Conservation (phyloP, 2,113 vertebrate genomes). For the Ptilorrhoa leucosticta region DNA sequence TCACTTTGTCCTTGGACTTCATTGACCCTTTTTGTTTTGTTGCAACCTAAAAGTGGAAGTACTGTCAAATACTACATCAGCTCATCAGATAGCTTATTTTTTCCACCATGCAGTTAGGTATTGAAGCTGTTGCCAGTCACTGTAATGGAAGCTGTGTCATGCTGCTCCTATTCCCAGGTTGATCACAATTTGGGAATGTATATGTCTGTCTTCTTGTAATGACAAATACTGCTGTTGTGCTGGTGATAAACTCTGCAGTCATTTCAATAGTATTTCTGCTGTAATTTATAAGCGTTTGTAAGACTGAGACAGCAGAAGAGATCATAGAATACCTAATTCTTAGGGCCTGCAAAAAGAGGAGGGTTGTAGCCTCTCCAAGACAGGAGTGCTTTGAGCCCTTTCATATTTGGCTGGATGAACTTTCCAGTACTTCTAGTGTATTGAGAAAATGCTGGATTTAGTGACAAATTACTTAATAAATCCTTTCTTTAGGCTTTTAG, state of each 20-base stretch:
- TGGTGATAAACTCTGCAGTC: neutral
- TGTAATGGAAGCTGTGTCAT: neutral
- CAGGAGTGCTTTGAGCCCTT: neutral
- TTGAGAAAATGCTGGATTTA: neutral
- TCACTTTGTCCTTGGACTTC: neutral
- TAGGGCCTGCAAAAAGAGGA: neutral
- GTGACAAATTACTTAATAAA: constrained; percentile 42
- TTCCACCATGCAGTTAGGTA: accelerated
- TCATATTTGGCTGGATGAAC: neutral
- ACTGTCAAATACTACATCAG: neutral
- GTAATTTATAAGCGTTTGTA: neutral
- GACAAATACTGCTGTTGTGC: neutral
- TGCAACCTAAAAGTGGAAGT: neutral
- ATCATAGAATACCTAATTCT: neutral
- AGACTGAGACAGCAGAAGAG: neutral
- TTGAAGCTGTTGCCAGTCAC: neutral
- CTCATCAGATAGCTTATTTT: neutral
- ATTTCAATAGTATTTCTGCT: neutral
- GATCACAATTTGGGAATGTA: neutral
- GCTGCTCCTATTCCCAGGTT: neutral
- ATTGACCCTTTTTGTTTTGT: neutral
- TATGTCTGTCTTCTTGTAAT: neutral
- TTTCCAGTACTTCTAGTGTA: neutral
- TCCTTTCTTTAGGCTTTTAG: constrained; percentile 13
- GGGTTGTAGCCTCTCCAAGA: neutral